Percentiles rank a stretch among this genome's conserved stretches.
phyloP scores from a whole-genome alignment of 2,888 invertebrate species.

The Eristalinus sepulchralis region DNA sequence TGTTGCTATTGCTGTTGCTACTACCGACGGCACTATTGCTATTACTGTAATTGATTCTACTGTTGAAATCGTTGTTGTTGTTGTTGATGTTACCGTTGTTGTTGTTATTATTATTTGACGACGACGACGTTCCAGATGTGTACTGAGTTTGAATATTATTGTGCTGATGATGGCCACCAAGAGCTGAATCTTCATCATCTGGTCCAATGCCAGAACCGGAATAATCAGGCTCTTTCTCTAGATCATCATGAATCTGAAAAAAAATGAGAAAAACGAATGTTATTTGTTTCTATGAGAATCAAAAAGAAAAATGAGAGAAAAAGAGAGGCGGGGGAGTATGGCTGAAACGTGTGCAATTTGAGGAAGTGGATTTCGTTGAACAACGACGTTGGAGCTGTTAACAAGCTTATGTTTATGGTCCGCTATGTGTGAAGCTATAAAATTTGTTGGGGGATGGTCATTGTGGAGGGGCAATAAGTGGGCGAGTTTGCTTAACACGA shows the following conservation, averaged over 20 bases:
- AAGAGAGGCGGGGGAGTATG: background rate
- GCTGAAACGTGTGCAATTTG: background rate
- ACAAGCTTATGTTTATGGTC: too few relatives aligned
- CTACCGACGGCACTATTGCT: constrained; percentile 80
- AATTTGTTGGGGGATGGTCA: background rate
- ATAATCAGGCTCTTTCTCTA: constrained; percentile 88
- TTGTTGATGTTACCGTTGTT: constrained; percentile 75
- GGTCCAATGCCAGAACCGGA: constrained; percentile 93
- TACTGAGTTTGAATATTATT: constrained; percentile 75
- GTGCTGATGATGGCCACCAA: constrained; percentile 77
- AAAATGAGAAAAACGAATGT: background rate
- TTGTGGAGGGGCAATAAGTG: too few relatives aligned
- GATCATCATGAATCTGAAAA: constrained; percentile 80
- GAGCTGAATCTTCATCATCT: constrained; percentile 87
- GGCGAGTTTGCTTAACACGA: too few relatives aligned
- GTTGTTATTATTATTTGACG: constrained; percentile 75
- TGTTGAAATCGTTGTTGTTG: constrained; percentile 77
- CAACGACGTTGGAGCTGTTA: too few relatives aligned
- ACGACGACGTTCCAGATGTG: constrained; percentile 71
- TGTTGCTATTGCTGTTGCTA: constrained; percentile 72
- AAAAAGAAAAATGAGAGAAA: background rate
- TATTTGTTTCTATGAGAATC: background rate
- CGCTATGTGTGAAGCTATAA: background rate
- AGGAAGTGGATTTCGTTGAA: background rate
- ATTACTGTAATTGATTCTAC: constrained; percentile 79